Percentiles rank a stretch among this genome's conserved stretches.
phyloP scores from a whole-genome alignment of 2,888 invertebrate species.

The Clostera curtula region DNA sequence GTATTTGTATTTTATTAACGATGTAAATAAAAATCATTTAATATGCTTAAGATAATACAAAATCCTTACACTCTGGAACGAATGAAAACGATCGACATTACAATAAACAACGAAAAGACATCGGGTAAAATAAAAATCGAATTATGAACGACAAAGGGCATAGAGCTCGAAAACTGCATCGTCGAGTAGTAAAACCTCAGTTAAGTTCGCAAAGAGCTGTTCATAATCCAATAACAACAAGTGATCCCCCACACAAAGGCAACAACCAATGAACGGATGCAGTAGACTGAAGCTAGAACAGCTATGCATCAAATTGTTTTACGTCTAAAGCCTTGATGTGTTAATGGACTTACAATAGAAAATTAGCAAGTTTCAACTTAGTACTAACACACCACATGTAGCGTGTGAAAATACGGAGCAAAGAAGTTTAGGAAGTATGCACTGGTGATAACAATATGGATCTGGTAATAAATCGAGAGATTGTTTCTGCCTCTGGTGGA shows the following conservation, averaged over 20 bases:
- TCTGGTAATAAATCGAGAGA: too few relatives aligned
- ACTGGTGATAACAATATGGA: too few relatives aligned
- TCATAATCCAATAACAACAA: slow-evolving; percentile 35
- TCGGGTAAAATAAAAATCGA: slow-evolving; percentile 7
- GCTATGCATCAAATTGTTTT: slow-evolving; percentile 43
- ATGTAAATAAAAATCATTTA: too few relatives aligned
- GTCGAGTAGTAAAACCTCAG: slow-evolving; percentile 15
- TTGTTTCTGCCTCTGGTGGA: too few relatives aligned
- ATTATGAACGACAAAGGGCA: slow-evolving; percentile 14
- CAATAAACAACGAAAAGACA: slow-evolving; percentile 12
- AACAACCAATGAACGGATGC: slow-evolving; percentile 43
- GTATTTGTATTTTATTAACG: too few relatives aligned
- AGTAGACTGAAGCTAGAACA: slow-evolving; percentile 29
- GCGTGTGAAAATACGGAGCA: slow-evolving; percentile 19
- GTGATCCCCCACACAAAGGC: slow-evolving; percentile 32
- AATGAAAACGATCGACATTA: too few relatives aligned
- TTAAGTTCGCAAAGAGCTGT: slow-evolving; percentile 16
- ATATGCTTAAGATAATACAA: too few relatives aligned
- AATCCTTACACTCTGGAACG: too few relatives aligned
- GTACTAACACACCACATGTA: slow-evolving; percentile 22
- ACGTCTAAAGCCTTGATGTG: slow-evolving; percentile 48
- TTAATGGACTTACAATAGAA: slow-evolving; percentile 53
- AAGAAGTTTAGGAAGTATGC: too few relatives aligned
- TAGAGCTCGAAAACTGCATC: slow-evolving; percentile 21
- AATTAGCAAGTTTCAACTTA: slow-evolving; percentile 31